These are phyloP conservation scores for Odiellus spinosus DNA, from an alignment of 2,888 invertebrate genomes.

Conservation along the genomic window DNA sequence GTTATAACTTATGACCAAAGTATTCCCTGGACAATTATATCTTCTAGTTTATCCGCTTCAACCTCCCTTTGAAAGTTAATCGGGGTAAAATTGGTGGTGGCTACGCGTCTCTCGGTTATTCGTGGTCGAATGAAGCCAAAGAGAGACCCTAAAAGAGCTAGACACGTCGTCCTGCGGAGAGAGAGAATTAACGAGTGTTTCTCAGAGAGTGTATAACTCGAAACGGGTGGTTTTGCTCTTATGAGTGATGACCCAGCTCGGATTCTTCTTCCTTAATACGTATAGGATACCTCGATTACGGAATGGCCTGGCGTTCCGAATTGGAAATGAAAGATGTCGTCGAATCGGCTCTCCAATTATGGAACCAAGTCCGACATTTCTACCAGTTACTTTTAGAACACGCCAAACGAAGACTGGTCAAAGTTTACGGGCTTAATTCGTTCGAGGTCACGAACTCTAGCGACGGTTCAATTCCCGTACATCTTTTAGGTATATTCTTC, in stretches of 20 bases:
- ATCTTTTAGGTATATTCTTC: slow-evolving; percentile 46
- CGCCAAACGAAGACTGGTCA: slow-evolving; percentile 48
- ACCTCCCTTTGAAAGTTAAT: no score
- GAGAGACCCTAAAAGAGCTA: no score
- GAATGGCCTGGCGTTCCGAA: slow-evolving; percentile 10
- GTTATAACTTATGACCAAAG: no score
- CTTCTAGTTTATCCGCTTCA: no score
- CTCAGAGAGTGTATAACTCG: no score
- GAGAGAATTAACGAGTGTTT: no score
- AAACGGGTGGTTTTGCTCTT: not conserved
- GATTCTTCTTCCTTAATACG: not conserved
- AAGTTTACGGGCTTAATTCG: slow-evolving; percentile 40
- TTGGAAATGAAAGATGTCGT: slow-evolving; percentile 6
- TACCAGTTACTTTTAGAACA: slow-evolving; percentile 70
- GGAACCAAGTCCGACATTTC: slow-evolving; percentile 43
- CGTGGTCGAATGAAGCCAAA: no score
- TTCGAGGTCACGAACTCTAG: slow-evolving; percentile 39
- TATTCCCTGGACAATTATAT: no score
- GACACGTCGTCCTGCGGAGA: no score
- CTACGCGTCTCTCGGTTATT: no score
- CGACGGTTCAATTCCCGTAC: slow-evolving; percentile 60
- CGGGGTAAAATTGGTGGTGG: no score
- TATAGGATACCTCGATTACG: slow-evolving; percentile 11
- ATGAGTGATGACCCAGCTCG: not conserved
- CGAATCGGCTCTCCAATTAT: slow-evolving; percentile 2